These are phyloP conservation scores for Pelobates fuscus DNA, from an alignment of 2,113 vertebrate species.

Conservation along the genomic window DNA sequence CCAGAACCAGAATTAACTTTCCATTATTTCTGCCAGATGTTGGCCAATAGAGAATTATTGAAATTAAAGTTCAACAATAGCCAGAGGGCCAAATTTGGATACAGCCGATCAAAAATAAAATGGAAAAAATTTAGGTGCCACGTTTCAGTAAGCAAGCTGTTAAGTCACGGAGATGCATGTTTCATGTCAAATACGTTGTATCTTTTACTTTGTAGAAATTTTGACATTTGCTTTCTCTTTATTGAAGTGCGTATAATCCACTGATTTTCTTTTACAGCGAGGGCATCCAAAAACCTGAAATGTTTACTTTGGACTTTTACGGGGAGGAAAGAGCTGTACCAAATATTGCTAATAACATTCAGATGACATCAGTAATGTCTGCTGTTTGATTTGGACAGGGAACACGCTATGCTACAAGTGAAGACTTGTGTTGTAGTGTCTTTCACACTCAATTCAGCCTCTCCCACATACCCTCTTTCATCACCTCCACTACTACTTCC, in stretches of 20 bases:
- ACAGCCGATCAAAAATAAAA: too few species aligned
- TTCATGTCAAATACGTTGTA: not conserved
- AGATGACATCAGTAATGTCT: constrained; percentile 42
- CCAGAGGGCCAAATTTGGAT: too few species aligned
- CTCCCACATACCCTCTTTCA: constrained; percentile 41
- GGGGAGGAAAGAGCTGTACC: constrained; percentile 30
- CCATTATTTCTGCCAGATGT: too few species aligned
- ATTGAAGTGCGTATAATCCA: constrained; percentile 6
- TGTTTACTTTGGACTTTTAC: constrained; percentile 34
- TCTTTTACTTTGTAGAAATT: not conserved
- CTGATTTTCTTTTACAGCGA: constrained; percentile 1
- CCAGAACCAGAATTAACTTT: too few species aligned
- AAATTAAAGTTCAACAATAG: too few species aligned
- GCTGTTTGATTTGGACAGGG: constrained; percentile 43
- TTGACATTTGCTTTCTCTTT: constrained; percentile 28
- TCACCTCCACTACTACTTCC: constrained; percentile 44
- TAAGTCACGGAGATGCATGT: not conserved
- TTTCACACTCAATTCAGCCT: constrained; percentile 38
- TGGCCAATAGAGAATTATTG: too few species aligned
- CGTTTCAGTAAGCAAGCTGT: too few species aligned
- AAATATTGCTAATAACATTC: constrained; percentile 45
- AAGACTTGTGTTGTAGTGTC: constrained; percentile 46
- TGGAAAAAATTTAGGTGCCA: too few species aligned
- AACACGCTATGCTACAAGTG: constrained; percentile 34
- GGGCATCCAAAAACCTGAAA: constrained; percentile 28